Base-by-base conservation (phyloP, 2,888 invertebrate genomes). In the Drosophila yooni region DNA sequence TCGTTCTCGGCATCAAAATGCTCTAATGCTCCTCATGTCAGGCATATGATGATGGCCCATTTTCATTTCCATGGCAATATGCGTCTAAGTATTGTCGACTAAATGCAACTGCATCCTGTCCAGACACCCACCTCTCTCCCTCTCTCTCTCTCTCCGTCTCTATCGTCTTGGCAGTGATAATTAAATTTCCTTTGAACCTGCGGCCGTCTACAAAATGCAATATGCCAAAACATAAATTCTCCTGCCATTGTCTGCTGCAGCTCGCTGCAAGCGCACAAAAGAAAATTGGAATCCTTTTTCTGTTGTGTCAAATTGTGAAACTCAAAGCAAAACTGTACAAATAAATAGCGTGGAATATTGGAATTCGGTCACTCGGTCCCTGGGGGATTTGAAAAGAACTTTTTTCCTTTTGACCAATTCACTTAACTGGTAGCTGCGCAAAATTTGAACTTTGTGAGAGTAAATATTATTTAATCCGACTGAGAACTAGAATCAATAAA, bases 121-220 rank as follows among this genome's bases (percentile, higher is more conserved):
- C 51, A 61, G 53, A 13, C 36, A 11, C 15, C 27, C 34, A 5
- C 13, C 10, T 40, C 8, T 10, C 18, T 5, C 21, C 5, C 0
- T 5, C 1, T 18, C 27, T 10, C 8, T 2, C 27, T 38, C 3
- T 29, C 15, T 6, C 3, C 11, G 5, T 6, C 11, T n/a, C 76
- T 38, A 50, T 40, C 38, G 43, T 61, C 67, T 65, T 76, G 33
- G 34, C 34, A 59, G 58, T 70, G 79, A 82, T 81, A 80, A 80
- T 80, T 80, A 69, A 71, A 72, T 81, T 78, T 60, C 65, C 67
- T 81, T 74, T 68, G 57, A 54, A 57, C 64, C 64, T 60, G 54
- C 53, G 53, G 46, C 50, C 15, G 43, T 46, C 43, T 66, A 21
- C 57, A 66, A 62, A 66, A 58, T 76, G 60, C 76, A 79, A 80